Base-by-base conservation (phyloP, 2,888 invertebrate genomes). In the Dermolepida albohirtum region DNA sequence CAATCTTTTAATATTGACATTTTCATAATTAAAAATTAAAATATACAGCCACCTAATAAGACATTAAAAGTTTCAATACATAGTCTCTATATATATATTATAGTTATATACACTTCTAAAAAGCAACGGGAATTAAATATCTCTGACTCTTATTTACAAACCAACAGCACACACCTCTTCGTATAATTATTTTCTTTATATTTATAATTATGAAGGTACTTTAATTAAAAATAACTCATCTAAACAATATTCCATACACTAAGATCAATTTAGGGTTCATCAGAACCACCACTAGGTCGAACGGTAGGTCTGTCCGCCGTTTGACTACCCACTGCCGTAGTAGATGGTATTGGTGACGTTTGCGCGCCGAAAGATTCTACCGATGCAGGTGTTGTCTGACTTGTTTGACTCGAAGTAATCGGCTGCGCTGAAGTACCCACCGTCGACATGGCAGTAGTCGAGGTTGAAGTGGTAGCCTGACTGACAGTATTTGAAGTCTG, bases 401-500 rank as follows among this genome's bases (percentile, higher is more conserved):
- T 81, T 41, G 82, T 81, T 70, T 82, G 82, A 66, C 78, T 82
- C 7, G 81, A 76, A 59, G 80, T 83, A 17, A 80, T 75, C 17
- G 83, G 82, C 68, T 80, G 81, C 1, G 81, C 82, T 10, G 77
- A 76, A 5, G 81, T 82, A 39, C 82, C 83, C 40, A 83, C 82
- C 39, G 80, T 81, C 49, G 79, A 68, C n/a, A 79, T 79, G 29
- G 74, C 75, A 67, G 86, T 85, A 0, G 85, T 85, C 2, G 84
- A 81, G 2, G 87, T 87, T 74, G 86, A 86, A 0, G 87, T 86
- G 2, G 86, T 72, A 40, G 74, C 74, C 72, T 77, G 76, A 65
- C 71, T 77, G 59, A 77, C 76, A 50, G 75, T 77, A 64, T 79
- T 78, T 47, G 81, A 79, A 16, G 83, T 83, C 73, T 82, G 82